Evolutionary conservation across 2,888 invertebrate species (phyloP), one percentile per base, ranked within the genome.

Genomic region (Ichneumon xanthorius): DNA sequence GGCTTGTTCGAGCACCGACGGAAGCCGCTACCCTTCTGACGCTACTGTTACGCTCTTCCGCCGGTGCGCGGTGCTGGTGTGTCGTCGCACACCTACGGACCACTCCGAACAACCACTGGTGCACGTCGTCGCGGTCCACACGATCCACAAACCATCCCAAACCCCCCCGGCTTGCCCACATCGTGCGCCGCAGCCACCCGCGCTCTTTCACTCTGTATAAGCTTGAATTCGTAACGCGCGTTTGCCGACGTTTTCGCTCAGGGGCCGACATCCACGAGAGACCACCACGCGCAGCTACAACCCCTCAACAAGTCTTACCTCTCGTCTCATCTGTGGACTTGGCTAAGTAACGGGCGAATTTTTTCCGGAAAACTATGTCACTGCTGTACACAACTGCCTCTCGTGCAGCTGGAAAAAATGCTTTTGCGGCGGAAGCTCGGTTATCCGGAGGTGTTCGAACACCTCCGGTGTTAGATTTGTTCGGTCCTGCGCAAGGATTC

Each of bases 141-240:
- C 80, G 79, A 70, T 83, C 53, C 80, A 80, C 65, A 76, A 76
- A 71, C 80, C 71, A 80, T 65, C 53, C 55, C 55, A 6, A 3
- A 0, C 16, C 16, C 33, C 63, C 63, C 30, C 30, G 33, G 63
- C 37, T 33, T 63, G 16, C 7, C 63, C 16, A 40, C 63, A 40
- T 48, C 70, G 45, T 79, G 50, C 68, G 50, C 65, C 19, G 30
- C 58, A 53, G 73, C 79, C 78, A 78, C 82, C 71, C 61, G 53
- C 50, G 76, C 80, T 84, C 79, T 81, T 84, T 82, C 77, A 65
- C 80, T 77, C 67, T 82, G 14, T 33, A 63, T 63, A 84, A 79
- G 81, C 82, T 85, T 89, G 85, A 89, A 88, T 89, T 89, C 85
- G 86, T 87, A 89, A 89, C 84, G 76, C 65, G 65, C 79, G 73